Base-by-base conservation (phyloP, 2,888 invertebrate genomes). In the Synanthedon myopaeformis region DNA sequence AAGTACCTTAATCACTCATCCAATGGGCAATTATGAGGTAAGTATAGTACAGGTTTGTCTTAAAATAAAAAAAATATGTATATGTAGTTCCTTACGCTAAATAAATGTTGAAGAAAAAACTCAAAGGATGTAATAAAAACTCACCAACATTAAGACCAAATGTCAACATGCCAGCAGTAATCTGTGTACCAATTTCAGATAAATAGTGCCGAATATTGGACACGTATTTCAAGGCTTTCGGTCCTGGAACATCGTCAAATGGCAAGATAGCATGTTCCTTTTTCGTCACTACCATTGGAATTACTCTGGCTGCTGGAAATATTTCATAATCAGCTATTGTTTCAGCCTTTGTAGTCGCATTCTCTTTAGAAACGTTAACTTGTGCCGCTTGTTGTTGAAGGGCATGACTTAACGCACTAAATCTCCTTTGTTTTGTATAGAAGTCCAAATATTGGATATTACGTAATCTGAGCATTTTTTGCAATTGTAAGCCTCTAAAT, bases 201-300 rank as follows among this genome's bases (percentile, higher is more conserved):
- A 92, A 74, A 70, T 90, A 89, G 62, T 84, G 88, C 72, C 91
- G 90, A 58, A 90, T 72, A 64, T 76, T 89, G 6, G 91, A 89
- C 62, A 91, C 78, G 51, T 89, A 75, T 63, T 89, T 89, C 23
- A 92, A 74, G 23, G 87, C 66, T 54, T 81, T 81, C 0, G 92
- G 92, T 0, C 92, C 92, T 0, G 92, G 92, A 17, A 92, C 88
- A 0, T 91, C 90, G 57, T 92, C 91, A 66, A 92, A 92, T 0
- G 90, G 71, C 51, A 87, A 69, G 54, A 81, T 69, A 11, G 78
- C 63, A 4, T 72, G 65, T 28, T 83, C 82, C 55, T 79, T 83
- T 55, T 68, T 72, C 52, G 69, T 62, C n/a, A 77, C 55, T 49
- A 81, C 59, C 72, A 80, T 72, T 35, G 84, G 80, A 54, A 80